Evolutionary conservation across 1,140 invertebrate species (phyloP), one percentile per base, ranked within the genome.

Genomic region (Hyles euphorbiae): DNA sequence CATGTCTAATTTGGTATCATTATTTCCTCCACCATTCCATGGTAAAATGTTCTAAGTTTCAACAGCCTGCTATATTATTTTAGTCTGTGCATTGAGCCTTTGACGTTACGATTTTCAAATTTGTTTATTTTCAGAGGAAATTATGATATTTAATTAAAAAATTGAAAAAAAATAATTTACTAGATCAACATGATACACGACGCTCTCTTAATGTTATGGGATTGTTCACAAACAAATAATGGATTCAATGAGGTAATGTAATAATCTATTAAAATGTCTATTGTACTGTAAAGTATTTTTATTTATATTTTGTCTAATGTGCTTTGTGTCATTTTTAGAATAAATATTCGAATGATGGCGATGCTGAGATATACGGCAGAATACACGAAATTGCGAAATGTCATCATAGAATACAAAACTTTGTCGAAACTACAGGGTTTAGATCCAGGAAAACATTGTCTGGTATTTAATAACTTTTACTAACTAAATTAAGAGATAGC

Each of bases 201-300:
- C 57, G 83, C 83, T 33, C 59, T 90, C 60, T 68, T 89, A 61
- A 67, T 90, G 54, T 67, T 90, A 7, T 90, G 87, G 87, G 87
- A 88, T 63, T 88, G 75, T 63, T 79, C 77, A 8, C 71, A 77
- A 43, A 58, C 56, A 49, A 65, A 63, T 40, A 72, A 79, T 53
- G 57, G 54, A 6, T 34, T 59, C 46, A 59, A 54, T 45, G 9
- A 63, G 61, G 79, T 81, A 60, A 50, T 40, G 36, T 40, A 40
- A 40, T 40, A 40, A 40, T 40, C 8, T 40, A 5, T 22, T 52
- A 6, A 36, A 45, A 45, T 57, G 34, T 53, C 34, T 11, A 49
- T 60, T 3, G n/a, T 32, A 33, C 50, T 12, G 50, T 33, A 33
- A 33, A 51, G 22, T 22, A 51, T 34, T 33, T 2, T 7, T 34